Conservation (phyloP, 2,797 vertebrate species). For the Platalea minor region DNA sequence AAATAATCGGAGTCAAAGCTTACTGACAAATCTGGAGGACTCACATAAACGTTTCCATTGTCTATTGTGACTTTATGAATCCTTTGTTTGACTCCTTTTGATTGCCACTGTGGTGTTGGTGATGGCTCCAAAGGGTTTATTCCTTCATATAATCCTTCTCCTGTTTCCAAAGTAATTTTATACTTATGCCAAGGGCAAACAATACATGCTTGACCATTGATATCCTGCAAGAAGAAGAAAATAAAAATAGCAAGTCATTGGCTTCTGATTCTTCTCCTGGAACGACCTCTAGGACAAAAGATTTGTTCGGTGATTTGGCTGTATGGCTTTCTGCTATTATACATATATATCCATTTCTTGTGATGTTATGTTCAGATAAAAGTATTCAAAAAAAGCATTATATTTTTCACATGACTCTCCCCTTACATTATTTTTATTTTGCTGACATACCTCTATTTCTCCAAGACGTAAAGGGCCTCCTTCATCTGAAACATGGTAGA, state of each 20-base stretch:
- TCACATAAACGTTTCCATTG: constrained; percentile 84
- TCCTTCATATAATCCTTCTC: constrained; percentile 87
- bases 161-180: constrained; percentile 85
- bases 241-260: background rate
- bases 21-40: constrained; percentile 71
- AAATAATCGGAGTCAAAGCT: constrained; percentile 88
- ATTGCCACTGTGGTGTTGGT: constrained; percentile 79
- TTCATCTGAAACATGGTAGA: constrained; percentile 80
- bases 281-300: background rate
- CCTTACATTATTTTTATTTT: background rate
- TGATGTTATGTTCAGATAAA: background rate
- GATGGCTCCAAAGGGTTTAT: constrained; percentile 73
- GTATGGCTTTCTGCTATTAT: background rate
- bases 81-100: constrained; percentile 92
- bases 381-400: background rate
- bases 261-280: background rate
- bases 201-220: constrained; percentile 85
- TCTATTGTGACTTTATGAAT: constrained; percentile 80
- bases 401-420: background rate
- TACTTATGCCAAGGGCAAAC: constrained; percentile 94
- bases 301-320: background rate
- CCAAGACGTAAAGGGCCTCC: constrained; percentile 83
- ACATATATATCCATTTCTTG: background rate
- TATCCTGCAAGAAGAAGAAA: constrained; percentile 77
- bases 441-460: constrained; percentile 89